Base-by-base conservation (phyloP, 2,113 vertebrate species). In the Aegotheles bennettii region DNA sequence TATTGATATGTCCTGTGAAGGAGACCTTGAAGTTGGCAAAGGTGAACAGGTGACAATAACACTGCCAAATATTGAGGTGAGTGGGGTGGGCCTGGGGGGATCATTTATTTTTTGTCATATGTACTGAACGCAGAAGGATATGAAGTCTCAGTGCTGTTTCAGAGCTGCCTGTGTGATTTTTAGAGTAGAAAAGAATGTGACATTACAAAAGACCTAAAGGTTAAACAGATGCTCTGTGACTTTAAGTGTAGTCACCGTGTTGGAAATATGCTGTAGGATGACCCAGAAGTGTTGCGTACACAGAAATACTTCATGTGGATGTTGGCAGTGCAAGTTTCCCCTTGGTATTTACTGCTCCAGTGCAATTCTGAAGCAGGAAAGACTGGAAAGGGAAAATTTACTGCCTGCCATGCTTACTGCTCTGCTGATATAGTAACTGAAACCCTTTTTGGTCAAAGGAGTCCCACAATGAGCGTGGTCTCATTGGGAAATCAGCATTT, bases 31-130 rank as follows among this genome's bases (percentile, higher is more conserved):
- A 97, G 99, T 99, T 43, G 99, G 99, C 84, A 99, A 99, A 98
- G 99, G 99, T 95, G 99, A 99, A 97, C 98, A 99, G 97, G 99
- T 99, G 96, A 99, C 99, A 33, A 99, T 99, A 96, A 99, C 99
- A 3, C 96, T 99, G 88, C 99, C 99, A 76, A 99, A 99, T 94
- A 98, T 99, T 95, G 99, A 99, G 98, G 99, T 99, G 89, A 96
- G 98, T 91, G 68, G 43, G 53, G 16, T 0, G 0, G 21, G 33
- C 23, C 24, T 21, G 77, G 74, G 40, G 73, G 43, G 74, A 51
- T 21, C 1, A 36, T 35, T 68, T 38, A 19, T 80, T 83, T 91
- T 81, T 69, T 85, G 38, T 69, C 8, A 5, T 31, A 68, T 48
- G 35, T 53, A 17, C 24, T 25, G 51, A 45, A 11, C 53, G 10